Evolutionary conservation across 1,140 invertebrate genomes (phyloP).

Genomic region (Drosophila setifemur): DNA sequence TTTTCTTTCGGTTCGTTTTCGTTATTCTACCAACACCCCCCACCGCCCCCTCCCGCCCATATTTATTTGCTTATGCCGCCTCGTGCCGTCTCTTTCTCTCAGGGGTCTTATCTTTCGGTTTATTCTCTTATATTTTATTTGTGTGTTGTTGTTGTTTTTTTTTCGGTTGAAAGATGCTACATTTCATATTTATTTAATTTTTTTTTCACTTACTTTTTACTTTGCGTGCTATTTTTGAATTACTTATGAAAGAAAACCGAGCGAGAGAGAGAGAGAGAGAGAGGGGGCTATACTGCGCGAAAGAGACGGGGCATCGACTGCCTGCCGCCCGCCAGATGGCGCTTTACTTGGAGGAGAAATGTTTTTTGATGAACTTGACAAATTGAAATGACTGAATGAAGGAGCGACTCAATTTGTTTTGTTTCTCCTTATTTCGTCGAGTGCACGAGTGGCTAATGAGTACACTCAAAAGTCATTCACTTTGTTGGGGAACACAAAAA

Average conservation of each 20-base stretch:
- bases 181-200: slow-evolving; percentile 79
- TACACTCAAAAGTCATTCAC: slow-evolving; percentile 44
- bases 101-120: slow-evolving; percentile 31
- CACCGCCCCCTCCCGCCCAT: neutral
- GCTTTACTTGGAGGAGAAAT: slow-evolving; percentile 12
- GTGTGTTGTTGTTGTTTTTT: slow-evolving; percentile 32
- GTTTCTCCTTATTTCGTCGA: slow-evolving; percentile 17
- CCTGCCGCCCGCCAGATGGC: slow-evolving; percentile 21
- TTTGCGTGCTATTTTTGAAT: slow-evolving; percentile 62
- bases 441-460: slow-evolving; percentile 39
- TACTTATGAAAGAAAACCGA: slow-evolving; percentile 51
- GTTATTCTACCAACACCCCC: neutral
- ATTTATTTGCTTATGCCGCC: neutral
- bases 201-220: slow-evolving; percentile 68
- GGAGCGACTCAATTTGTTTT: slow-evolving; percentile 50
- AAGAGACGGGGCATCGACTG: slow-evolving; percentile 1
- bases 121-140: slow-evolving; percentile 18
- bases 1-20: slow-evolving; percentile 40
- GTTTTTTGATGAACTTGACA: slow-evolving; percentile 57
- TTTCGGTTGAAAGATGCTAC: slow-evolving; percentile 49
- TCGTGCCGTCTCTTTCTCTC: neutral
- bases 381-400: slow-evolving; percentile 53
- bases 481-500: slow-evolving; percentile 37
- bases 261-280: neutral
- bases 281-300: neutral